Evolutionary conservation across 1,140 invertebrate species (phyloP).

Genomic region (Bombyx mori): ASM3026992v2 NC_085107.1:6206001-6206500

Average conservation of each 20-base stretch:
- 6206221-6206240: background rate
- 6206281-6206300: background rate
- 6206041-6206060: too few relatives aligned
- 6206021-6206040: too few relatives aligned
- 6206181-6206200: too few relatives aligned
- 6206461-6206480: conserved; percentile 48
- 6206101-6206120: too few relatives aligned
- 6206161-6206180: too few relatives aligned
- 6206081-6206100: too few relatives aligned
- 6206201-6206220: too few relatives aligned
- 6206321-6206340: conserved; percentile 27
- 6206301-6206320: background rate
- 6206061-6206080: too few relatives aligned
- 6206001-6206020: too few relatives aligned
- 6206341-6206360: conserved; percentile 38
- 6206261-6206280: background rate
- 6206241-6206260: background rate
- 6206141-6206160: too few relatives aligned
- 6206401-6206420: conserved; percentile 28
- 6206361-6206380: conserved; percentile 41
- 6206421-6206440: conserved; percentile 31
- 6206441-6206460: conserved; percentile 40
- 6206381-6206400: conserved; percentile 36
- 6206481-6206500: conserved; percentile 50
- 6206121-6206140: too few relatives aligned